Evolutionary conservation across 2,113 vertebrate genomes (phyloP), one percentile per base, ranked within the genome.

Genomic region (Halcyon malimbica): DNA sequence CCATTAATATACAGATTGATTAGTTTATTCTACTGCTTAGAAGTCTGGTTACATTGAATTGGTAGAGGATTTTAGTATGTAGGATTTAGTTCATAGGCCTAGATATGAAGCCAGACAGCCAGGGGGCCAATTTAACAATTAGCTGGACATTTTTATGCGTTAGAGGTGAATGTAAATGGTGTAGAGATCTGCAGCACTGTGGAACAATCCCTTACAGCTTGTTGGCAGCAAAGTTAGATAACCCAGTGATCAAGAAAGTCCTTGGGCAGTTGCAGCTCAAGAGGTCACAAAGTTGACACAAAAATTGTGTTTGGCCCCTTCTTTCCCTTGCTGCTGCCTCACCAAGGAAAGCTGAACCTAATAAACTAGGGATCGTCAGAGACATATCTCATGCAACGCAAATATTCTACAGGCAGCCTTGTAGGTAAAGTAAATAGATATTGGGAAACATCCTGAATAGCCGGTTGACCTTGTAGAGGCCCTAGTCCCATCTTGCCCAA

Each of bases 361-460:
- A n/a, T 25, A 67, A 83, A 83, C 67, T n/a, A 15, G 57, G 62
- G 37, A 50, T 67, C 76, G 78, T 81, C 1, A 0, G 56, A 78
- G 51, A 31, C 13, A 1, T 65, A 29, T 26, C 20, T 77, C 37
- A 13, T 59, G 46, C 46, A 86, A 41, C 1, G 2, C 54, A 78
- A 86, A 75, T 86, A 63, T 51, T 91, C 53, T 87, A 20, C 69
- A 64, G 41, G 53, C 89, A 82, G 26, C 65, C 83, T 87, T 87
- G 75, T 87, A 88, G 78, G 85, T 82, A 60, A 92, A 94, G 51
- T 77, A 88, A 87, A 67, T 33, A 95, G 60, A 25, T 62, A 41
- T 20, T 90, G 33, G 56, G 84, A 88, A 93, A 85, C 28, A 48
- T 31, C 39, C 71, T 53, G 60, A 84, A n/a, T 16, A 89, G 81